Base-by-base conservation (phyloP, 2,113 vertebrate species). In the Grammomys dolichurus region DNA sequence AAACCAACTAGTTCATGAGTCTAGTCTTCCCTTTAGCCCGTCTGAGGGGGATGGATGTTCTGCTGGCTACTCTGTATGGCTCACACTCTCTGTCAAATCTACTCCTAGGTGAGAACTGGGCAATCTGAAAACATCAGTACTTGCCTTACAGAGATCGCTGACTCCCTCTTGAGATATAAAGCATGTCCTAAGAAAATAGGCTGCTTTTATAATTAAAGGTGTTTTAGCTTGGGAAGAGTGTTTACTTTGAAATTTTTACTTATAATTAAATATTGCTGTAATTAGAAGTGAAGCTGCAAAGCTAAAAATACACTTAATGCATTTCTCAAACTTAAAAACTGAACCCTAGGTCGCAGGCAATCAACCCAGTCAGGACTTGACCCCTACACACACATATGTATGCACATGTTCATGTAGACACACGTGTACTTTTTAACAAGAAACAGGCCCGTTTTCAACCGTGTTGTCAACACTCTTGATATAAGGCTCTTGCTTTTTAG, bases 371-470 rank as follows among this genome's bases (percentile, higher is more conserved):
- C 80, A 95, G 96, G 96, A 97, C 94, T 95, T 63, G 90, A 97
- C 96, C 96, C 97, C 97, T 97, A 97, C 94, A 97, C 96, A 97
- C 97, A 97, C 96, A 97, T 56, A 97, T 90, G 97, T 97, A 98
- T 96, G 97, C 97, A 98, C 97, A 97, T 96, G 97, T 97, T 93
- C 95, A 97, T 97, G 95, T 97, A 98, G 97, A 98, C 97, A 97
- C 96, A 97, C 96, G 82, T 97, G 97, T 97, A 98, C 97, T 97
- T 98, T 98, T 97, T 97, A 97, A 97, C 97, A 97, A 97, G 97
- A 98, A 97, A 97, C 97, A 98, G 98, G 97, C 97, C 97, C 97
- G 81, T 97, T 97, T 94, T 96, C 95, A 94, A 95, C 96, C 58
- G 26, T 89, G 89, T 97, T 96, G 95, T 96, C 96, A 97, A 97